These are phyloP conservation scores for Thunnus albacares DNA, from an alignment of 2,797 vertebrate species.

Conservation along the genomic window DNA sequence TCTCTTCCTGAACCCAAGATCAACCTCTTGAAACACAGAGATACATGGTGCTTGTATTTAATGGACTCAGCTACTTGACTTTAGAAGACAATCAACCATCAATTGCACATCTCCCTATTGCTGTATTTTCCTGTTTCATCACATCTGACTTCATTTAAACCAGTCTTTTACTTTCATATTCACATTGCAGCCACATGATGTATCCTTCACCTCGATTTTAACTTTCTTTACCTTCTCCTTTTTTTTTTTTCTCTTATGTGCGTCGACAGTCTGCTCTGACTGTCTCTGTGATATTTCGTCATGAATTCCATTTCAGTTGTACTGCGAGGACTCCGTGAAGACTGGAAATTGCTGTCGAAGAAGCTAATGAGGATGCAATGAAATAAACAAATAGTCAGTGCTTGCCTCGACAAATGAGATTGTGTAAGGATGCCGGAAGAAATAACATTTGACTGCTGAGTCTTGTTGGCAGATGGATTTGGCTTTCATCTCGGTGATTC, in stretches of 20 bases:
- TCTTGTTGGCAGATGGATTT: conserved; percentile 56
- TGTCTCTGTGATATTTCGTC: conserved; percentile 19
- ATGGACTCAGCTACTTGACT: background rate
- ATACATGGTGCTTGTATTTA: background rate
- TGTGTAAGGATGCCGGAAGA: conserved; percentile 19
- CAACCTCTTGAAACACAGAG: background rate
- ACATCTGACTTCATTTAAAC: background rate
- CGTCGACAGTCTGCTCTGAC: background rate
- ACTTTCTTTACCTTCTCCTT: background rate
- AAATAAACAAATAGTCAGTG: conserved; percentile 56
- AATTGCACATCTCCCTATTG: background rate
- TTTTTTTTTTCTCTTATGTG: background rate
- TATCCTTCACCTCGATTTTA: background rate
- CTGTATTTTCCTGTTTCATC: background rate
- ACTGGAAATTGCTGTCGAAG: conserved; percentile 24
- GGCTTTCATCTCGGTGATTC: conserved; percentile 31
- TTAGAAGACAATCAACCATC: background rate
- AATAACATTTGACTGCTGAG: conserved; percentile 48
- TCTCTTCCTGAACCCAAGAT: background rate
- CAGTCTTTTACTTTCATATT: conserved; percentile 2
- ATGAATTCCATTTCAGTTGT: conserved; percentile 31
- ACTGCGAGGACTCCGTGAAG: conserved; percentile 8
- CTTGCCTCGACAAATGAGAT: conserved; percentile 49
- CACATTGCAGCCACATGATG: background rate
- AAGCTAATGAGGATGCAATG: conserved; percentile 54